These are phyloP conservation scores for Alcis repandata DNA, from an alignment of 2,888 invertebrate species.

Conservation along the genomic window DNA sequence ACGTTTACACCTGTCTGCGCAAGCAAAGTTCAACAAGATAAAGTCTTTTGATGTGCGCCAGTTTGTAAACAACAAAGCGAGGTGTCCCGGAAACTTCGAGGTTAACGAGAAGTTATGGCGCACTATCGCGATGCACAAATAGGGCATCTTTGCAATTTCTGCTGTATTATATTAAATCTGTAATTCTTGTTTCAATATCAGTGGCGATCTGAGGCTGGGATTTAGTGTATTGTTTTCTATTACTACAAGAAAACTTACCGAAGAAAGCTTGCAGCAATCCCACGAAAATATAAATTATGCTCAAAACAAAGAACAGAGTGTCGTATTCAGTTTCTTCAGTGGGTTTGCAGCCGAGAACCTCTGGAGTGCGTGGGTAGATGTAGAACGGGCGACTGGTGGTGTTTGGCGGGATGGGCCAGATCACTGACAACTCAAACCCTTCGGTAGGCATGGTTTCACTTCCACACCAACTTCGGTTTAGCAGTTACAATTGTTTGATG, in stretches of 20 bases:
- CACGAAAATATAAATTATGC: slow-evolving; percentile 90
- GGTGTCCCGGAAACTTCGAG: too few relatives aligned
- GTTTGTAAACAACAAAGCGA: too few relatives aligned
- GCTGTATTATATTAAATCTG: too few relatives aligned
- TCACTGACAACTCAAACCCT: slow-evolving; percentile 17
- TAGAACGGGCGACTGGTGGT: slow-evolving; percentile 11
- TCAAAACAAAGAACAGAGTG: slow-evolving; percentile 6
- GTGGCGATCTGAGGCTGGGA: too few relatives aligned
- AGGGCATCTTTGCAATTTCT: too few relatives aligned
- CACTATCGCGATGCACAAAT: too few relatives aligned
- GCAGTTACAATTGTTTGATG: background rate
- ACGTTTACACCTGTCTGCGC: too few relatives aligned
- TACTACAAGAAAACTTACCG: slow-evolving; percentile 89
- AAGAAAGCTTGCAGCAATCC: slow-evolving; percentile 94
- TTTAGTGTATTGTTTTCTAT: too few relatives aligned
- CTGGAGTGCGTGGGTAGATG: slow-evolving; percentile 15
- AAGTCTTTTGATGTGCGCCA: too few relatives aligned
- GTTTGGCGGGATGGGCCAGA: slow-evolving; percentile 11
- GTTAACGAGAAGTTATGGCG: too few relatives aligned
- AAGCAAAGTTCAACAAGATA: too few relatives aligned
- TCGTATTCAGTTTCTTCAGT: slow-evolving; percentile 14
- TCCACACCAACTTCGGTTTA: slow-evolving; percentile 9
- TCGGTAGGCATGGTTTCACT: slow-evolving; percentile 17
- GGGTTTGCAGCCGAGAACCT: slow-evolving; percentile 9
- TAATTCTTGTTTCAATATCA: too few relatives aligned